Percentiles rank a stretch among this genome's conserved stretches.
These are phyloP conservation scores for Sebastes oblongus DNA, from an alignment of 2,797 vertebrate genomes.

Conservation along the genomic window DNA sequence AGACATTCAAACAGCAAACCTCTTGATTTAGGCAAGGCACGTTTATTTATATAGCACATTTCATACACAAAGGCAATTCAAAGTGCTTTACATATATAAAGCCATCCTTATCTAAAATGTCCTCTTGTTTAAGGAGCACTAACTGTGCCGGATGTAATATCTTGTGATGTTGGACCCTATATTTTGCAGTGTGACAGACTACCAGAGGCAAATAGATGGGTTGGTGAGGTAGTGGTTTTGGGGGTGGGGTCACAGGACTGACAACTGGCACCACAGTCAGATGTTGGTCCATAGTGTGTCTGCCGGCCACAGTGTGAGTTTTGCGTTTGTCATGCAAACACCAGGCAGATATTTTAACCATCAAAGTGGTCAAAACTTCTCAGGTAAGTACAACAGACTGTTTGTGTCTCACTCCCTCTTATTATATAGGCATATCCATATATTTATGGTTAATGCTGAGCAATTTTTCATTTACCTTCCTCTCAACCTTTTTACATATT, in stretches of 20 bases:
- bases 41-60: too few relatives aligned
- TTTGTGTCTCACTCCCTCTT: neutral
- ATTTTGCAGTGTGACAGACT: neutral
- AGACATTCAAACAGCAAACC: neutral
- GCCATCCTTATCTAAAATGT: neutral
- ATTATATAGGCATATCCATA: too few relatives aligned
- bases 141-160: neutral
- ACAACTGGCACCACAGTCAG: slow-evolving; percentile 59
- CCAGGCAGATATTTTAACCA: slow-evolving; percentile 63
- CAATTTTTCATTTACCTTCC: neutral
- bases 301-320: slow-evolving; percentile 26
- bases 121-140: neutral
- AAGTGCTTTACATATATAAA: too few relatives aligned
- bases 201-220: slow-evolving; percentile 8
- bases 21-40: neutral
- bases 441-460: neutral
- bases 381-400: slow-evolving; percentile 64
- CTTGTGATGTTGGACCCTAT: neutral
- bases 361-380: slow-evolving; percentile 43
- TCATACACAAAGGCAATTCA: too few relatives aligned
- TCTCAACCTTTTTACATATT: neutral
- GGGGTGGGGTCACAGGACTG: slow-evolving; percentile 56
- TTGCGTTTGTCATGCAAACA: slow-evolving; percentile 73
- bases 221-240: neutral
- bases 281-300: slow-evolving; percentile 58